Evolutionary conservation across 2,888 invertebrate genomes (phyloP), one percentile per base, ranked within the genome.

Genomic region (Melanostoma mellinum): DNA sequence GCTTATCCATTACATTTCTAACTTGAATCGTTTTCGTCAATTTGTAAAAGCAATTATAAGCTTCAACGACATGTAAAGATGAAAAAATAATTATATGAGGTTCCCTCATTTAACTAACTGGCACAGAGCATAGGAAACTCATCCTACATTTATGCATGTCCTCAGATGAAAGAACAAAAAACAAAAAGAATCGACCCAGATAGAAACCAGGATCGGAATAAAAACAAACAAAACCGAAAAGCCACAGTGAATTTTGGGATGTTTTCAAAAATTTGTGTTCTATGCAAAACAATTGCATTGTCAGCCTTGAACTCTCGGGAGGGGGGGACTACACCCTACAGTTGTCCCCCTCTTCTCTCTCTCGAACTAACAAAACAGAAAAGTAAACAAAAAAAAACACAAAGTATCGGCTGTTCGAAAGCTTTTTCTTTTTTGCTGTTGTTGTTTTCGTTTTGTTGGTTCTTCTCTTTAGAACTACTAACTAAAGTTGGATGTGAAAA

Each of bases 41-140:
- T 55, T 69, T 84, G 82, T 58, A 74, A 69, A 63, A 78, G 78
- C 60, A 74, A 84, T 84, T 84, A 84, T 40, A 73, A 74, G 63
- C 65, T 20, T 74, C 65, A 74, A 74, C 65, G 65, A 50, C 9
- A 20, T 20, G 20, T 20, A 63, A 48, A 58, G 52, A 74, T 69
- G 73, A 20, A 69, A 69, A 69, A 73, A 82, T 74, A 78, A 82
- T 78, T 73, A 74, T 9, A 46, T 44, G 20, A 20, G 20, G 20
- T 20, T 20, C 20, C 44, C 60, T 50, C 73, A 55, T 74, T 35
- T 58, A n/a, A n/a, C 32, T 35, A 2, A 46, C 33, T 53, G 35
- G 42, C 42, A 55, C 9, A 60, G 40, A 40, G 20, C 20, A 20
- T 20, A 20, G 20, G 20, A 20, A 20, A 20, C 20, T 20, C 20